Evolutionary conservation across 2,888 invertebrate genomes (phyloP), one percentile per base, ranked within the genome.

Genomic region (Andrena bicolor): DNA sequence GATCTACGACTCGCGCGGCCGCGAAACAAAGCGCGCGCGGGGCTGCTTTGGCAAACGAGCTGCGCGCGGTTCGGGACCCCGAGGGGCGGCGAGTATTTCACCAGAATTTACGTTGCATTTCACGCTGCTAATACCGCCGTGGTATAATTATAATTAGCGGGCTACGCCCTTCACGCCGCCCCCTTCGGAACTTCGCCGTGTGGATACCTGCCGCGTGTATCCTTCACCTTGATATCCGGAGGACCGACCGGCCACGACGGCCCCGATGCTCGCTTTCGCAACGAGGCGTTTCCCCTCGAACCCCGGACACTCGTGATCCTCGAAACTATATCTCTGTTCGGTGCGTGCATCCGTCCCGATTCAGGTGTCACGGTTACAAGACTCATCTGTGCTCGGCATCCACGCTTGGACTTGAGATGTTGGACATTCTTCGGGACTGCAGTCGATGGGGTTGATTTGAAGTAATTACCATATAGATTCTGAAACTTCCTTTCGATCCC

Each of bases 71-170:
- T 61, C 32, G 41, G 80, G 48, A 74, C 82, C 89, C 86, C 82
- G 82, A 88, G 89, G 91, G 91, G 88, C 86, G 89, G 87, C 86
- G 81, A 89, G 89, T 92, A 90, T 92, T 92, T 91, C 91, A 91
- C 90, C 91, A 91, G 91, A 91, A 88, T 92, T 92, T 92, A 93
- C 93, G 92, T 92, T 89, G 91, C 91, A 91, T 92, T 93, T 93
- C 93, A 91, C 92, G 90, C 93, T 93, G 91, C 91, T 93, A 93
- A 93, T 93, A 91, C 92, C 90, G 90, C 91, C 89, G 89, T 92
- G 88, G 91, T 93, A 92, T 93, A 93, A 93, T 93, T 93, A 93
- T 93, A 93, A 93, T 93, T 93, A 93, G 93, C 90, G 90, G 90
- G 93, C 88, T 91, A 92, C 93, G 93, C 93, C 93, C 91, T 90